phyloP scores from a whole-genome alignment of 2,113 vertebrate genomes.

The Globicephala melas region DNA sequence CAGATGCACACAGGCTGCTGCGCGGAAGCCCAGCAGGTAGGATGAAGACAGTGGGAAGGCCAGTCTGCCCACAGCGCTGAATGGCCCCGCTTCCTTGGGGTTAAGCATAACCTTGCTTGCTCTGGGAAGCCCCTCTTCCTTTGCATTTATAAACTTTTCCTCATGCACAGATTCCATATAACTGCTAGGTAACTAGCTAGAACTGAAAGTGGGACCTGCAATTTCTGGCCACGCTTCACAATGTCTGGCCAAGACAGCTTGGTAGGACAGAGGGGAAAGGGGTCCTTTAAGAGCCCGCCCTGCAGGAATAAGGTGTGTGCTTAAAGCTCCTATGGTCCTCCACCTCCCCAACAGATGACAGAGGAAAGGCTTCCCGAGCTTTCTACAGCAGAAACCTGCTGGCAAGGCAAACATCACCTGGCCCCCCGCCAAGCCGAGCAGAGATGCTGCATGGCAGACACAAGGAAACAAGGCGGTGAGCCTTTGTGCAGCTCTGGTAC shows the following conservation, averaged over 20 bases:
- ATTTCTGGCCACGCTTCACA: constrained; percentile 14
- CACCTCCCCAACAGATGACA: not conserved
- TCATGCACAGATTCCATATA: not conserved
- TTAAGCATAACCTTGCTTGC: constrained; percentile 33
- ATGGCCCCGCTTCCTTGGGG: not conserved
- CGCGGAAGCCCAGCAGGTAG: not conserved
- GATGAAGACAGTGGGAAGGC: not conserved
- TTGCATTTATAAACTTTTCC: constrained; percentile 33
- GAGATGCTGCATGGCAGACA: constrained; percentile 11
- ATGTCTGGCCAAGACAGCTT: not conserved
- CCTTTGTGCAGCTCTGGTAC: constrained; percentile 49
- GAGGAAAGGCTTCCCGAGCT: not conserved
- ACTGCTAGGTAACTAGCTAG: constrained; percentile 63
- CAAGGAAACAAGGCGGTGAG: constrained; percentile 8
- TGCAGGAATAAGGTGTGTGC: constrained; percentile 50
- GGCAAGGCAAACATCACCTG: constrained; percentile 53
- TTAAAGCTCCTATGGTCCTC: not conserved
- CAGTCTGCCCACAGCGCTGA: not conserved
- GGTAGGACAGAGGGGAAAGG: constrained; percentile 56
- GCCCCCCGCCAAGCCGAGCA: constrained; percentile 26
- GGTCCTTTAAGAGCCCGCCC: not conserved
- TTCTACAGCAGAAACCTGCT: constrained; percentile 1
- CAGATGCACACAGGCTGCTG: not conserved
- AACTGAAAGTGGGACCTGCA: constrained; percentile 70
- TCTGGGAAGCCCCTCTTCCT: not conserved